These are phyloP conservation scores for Microplitis deprimator DNA, from an alignment of 2,888 invertebrate genomes.

Conservation along the genomic window DNA sequence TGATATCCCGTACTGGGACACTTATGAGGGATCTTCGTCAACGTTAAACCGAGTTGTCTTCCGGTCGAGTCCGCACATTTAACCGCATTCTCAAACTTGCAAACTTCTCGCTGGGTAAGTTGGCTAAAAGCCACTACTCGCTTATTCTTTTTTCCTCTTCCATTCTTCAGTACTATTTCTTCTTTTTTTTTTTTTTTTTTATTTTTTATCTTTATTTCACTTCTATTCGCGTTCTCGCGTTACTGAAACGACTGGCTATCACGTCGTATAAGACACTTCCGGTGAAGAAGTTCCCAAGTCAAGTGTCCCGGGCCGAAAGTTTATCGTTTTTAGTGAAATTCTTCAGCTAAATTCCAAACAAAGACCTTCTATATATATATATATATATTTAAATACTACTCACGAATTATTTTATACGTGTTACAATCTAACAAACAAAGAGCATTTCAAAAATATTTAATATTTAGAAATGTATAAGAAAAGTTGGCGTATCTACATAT, in stretches of 20 bases:
- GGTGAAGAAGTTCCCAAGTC: conserved; percentile 32
- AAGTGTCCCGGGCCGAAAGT: conserved; percentile 42
- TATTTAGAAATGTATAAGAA: background rate
- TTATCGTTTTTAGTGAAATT: conserved; percentile 41
- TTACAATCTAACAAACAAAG: background rate
- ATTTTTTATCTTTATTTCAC: conserved; percentile 14
- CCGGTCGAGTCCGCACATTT: conserved; percentile 28
- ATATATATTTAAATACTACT: background rate
- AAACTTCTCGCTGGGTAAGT: conserved; percentile 24
- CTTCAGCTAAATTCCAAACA: conserved; percentile 21
- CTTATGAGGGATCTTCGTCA: background rate
- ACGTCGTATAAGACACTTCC: conserved; percentile 29
- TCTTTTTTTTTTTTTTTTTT: background rate
- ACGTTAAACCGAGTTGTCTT: conserved; percentile 11
- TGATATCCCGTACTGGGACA: background rate
- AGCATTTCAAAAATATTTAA: background rate
- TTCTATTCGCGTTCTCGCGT: background rate
- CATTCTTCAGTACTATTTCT: background rate
- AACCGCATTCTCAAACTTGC: conserved; percentile 37
- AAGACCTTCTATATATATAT: background rate
- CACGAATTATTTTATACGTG: background rate
- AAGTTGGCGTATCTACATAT: background rate
- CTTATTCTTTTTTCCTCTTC: conserved; percentile 13
- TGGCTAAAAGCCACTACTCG: conserved; percentile 31
- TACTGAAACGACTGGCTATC: conserved; percentile 26